Evolutionary conservation across 2,797 vertebrate species (phyloP).

Genomic region (Micropoecilia bifurca): DNA sequence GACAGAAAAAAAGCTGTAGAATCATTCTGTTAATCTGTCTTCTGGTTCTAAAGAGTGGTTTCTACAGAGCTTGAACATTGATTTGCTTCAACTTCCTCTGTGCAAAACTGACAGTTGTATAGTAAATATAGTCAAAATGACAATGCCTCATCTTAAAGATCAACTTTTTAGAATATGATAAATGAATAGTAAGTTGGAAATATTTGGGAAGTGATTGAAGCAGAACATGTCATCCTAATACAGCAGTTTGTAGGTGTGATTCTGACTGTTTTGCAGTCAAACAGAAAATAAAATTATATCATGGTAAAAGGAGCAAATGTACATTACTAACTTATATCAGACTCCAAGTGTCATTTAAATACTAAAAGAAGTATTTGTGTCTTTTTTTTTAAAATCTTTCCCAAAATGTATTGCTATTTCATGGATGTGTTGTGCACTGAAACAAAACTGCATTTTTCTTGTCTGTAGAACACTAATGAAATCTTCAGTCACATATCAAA

Average conservation of each 20-base stretch:
- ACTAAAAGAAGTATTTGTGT: background rate
- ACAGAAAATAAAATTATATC: background rate
- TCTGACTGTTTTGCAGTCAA: background rate
- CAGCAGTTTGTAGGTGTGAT: background rate
- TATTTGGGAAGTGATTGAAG: background rate
- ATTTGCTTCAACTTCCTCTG: background rate
- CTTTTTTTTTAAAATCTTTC: background rate
- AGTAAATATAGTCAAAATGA: background rate
- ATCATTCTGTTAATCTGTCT: background rate
- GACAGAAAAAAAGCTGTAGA: background rate
- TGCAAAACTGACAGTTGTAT: background rate
- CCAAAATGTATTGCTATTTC: background rate
- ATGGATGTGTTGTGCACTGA: background rate
- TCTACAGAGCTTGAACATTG: background rate
- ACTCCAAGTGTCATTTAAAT: background rate
- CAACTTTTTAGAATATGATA: background rate
- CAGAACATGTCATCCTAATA: background rate
- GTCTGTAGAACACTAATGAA: background rate
- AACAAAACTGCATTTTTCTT: background rate
- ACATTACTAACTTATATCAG: background rate
- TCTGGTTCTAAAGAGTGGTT: background rate
- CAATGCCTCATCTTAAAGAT: background rate
- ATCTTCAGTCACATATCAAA: background rate
- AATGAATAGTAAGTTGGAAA: background rate
- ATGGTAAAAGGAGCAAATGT: background rate